Evolutionary conservation across 2,888 invertebrate genomes (phyloP).

Genomic region (Nymphalis polychloros): DNA sequence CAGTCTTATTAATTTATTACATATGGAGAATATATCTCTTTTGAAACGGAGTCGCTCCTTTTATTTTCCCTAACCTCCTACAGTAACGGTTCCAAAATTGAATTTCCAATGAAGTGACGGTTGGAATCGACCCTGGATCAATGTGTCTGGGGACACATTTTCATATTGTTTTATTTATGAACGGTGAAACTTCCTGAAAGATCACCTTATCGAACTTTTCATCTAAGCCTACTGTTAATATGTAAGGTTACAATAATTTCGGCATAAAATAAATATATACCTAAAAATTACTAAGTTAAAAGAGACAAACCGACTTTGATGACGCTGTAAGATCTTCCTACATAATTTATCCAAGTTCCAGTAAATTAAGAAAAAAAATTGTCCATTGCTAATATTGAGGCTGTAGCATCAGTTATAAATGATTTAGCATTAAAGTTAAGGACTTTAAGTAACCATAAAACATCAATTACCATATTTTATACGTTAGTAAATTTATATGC

Average conservation of each 20-base stretch:
- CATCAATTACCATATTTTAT: background rate
- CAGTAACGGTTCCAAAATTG: constrained; percentile 46
- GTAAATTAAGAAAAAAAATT: background rate
- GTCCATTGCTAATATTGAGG: background rate
- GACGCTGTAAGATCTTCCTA: background rate
- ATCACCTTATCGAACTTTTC: background rate
- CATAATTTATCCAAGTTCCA: background rate
- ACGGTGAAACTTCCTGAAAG: background rate
- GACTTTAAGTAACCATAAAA: too few species aligned
- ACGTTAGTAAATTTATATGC: constrained; percentile 16
- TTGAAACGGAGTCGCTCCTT: too few species aligned
- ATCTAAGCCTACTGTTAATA: background rate
- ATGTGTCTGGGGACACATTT: constrained; percentile 36
- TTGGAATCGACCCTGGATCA: constrained; percentile 29
- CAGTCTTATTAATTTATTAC: too few species aligned
- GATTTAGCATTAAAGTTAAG: background rate
- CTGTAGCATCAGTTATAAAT: background rate
- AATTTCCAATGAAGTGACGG: constrained; percentile 47
- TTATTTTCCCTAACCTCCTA: too few species aligned
- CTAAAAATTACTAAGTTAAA: constrained; percentile 3
- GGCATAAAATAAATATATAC: background rate
- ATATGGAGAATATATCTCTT: too few species aligned
- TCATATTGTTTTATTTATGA: constrained; percentile 35
- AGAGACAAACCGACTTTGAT: background rate
- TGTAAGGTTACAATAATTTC: background rate